Evolutionary conservation across 1,140 invertebrate genomes (phyloP).

Genomic region (Papilio glaucus): DNA sequence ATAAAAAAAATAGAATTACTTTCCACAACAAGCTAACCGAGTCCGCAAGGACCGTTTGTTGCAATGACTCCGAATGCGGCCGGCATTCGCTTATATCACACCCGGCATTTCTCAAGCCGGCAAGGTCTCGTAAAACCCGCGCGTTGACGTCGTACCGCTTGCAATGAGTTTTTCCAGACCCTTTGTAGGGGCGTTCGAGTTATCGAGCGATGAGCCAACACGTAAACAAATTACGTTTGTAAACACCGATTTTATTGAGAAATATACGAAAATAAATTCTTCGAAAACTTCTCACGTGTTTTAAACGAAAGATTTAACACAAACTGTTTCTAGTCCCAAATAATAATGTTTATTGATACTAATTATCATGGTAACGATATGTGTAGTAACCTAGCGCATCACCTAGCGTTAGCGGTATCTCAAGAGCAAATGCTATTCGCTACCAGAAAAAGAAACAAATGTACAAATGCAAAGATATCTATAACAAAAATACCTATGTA

Average conservation of each 20-base stretch:
- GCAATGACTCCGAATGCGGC: not conserved
- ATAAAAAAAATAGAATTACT: not conserved
- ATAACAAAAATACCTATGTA: no score
- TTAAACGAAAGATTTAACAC: no score
- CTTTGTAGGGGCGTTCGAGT: not conserved
- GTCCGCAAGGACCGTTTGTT: not conserved
- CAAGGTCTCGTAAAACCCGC: slow-evolving; percentile 31
- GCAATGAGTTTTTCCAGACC: slow-evolving; percentile 25
- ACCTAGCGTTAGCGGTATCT: no score
- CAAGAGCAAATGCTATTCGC: no score
- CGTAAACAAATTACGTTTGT: not conserved
- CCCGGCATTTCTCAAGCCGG: not conserved
- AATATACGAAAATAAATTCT: no score
- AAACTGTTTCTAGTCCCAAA: no score
- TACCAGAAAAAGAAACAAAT: no score
- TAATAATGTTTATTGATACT: no score
- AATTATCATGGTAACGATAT: no score
- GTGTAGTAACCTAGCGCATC: no score
- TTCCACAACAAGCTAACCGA: not conserved
- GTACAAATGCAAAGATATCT: no score
- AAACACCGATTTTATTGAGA: not conserved
- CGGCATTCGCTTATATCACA: slow-evolving; percentile 15
- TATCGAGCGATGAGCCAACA: slow-evolving; percentile 2
- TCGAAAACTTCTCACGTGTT: no score
- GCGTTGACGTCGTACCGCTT: not conserved